Conservation (phyloP, 2,113 vertebrate species). For the Gasterosteus nipponicus region DNA sequence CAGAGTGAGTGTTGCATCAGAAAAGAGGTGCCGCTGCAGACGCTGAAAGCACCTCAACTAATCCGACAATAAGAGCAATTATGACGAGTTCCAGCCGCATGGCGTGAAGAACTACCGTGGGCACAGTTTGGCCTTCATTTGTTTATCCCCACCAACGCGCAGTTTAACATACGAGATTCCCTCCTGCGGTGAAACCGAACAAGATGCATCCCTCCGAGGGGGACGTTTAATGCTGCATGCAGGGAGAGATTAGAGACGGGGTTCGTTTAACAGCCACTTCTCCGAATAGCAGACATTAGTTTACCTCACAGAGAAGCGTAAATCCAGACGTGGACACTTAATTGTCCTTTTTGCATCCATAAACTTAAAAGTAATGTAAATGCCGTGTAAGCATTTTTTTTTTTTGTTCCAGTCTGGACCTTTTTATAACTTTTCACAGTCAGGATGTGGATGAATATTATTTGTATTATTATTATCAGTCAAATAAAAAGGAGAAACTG, state of each 20-base stretch:
- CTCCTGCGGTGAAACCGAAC: slow-evolving; percentile 43
- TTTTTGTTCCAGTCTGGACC: not conserved
- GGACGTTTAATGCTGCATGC: slow-evolving; percentile 34
- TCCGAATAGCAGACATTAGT: not conserved
- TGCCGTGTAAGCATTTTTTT: not conserved
- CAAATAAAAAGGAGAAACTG: not conserved
- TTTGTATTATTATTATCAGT: not conserved
- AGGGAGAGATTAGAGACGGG: slow-evolving; percentile 14
- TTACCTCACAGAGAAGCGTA: not conserved
- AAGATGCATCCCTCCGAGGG: slow-evolving; percentile 3
- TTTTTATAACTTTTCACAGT: not conserved
- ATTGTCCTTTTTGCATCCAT: not conserved
- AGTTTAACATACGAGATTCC: slow-evolving; percentile 31
- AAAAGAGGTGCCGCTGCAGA: slow-evolving; percentile 43
- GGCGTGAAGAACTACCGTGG: slow-evolving; percentile 32
- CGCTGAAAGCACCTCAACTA: slow-evolving; percentile 26
- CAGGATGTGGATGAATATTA: not conserved
- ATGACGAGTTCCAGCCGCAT: slow-evolving; percentile 20
- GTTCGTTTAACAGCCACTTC: slow-evolving; percentile 4
- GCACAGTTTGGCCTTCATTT: slow-evolving; percentile 14
- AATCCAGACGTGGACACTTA: not conserved
- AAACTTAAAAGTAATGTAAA: not conserved
- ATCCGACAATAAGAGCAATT: slow-evolving; percentile 37
- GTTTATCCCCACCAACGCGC: slow-evolving; percentile 36
- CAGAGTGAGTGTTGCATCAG: slow-evolving; percentile 18